Conservation (phyloP, 1,140 invertebrate species). For the Aphaenogaster ashmeadi region DNA sequence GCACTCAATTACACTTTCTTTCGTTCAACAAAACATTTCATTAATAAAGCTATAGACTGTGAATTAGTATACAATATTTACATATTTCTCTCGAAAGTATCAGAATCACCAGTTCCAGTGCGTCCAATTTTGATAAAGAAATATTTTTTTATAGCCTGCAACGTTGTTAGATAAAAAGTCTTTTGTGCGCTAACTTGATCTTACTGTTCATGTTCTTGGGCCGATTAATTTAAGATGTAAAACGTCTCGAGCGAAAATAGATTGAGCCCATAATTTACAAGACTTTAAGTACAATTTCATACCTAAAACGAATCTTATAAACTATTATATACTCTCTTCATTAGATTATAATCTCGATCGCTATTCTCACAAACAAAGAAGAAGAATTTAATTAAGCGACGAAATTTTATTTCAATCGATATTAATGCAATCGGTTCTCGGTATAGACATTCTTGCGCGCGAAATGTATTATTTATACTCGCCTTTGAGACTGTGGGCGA, state of each 20-base stretch:
- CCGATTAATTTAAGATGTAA: not conserved
- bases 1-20: not conserved
- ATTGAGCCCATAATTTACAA: not conserved
- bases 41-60: not conserved
- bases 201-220: not conserved
- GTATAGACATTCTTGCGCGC: not conserved
- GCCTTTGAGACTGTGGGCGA: not conserved
- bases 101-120: not conserved
- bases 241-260: not conserved
- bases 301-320: not conserved
- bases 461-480: not conserved
- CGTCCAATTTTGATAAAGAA: not conserved
- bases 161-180: not conserved
- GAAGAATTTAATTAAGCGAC: constrained; percentile 2
- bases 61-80: not conserved
- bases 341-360: not conserved
- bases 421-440: not conserved
- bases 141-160: not conserved
- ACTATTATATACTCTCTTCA: not conserved
- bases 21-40: not conserved
- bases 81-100: not conserved
- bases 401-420: not conserved
- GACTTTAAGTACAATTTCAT: not conserved
- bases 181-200: not conserved
- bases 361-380: not conserved